Evolutionary conservation across 2,797 vertebrate genomes (phyloP), one percentile per base, ranked within the genome.

Genomic region (Synaphobranchus kaupii): DNA sequence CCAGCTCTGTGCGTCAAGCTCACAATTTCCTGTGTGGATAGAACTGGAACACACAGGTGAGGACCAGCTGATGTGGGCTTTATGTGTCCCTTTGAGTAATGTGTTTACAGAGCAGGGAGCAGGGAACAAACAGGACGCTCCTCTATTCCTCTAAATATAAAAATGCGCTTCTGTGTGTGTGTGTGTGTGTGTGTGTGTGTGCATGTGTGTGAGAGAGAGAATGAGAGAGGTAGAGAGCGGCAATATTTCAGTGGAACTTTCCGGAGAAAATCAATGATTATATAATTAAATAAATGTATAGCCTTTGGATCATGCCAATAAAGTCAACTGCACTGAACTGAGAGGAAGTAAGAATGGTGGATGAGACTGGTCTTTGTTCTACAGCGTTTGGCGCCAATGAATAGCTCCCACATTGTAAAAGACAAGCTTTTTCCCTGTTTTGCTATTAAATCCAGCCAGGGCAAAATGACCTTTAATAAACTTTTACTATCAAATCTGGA

Each of bases 201-300:
- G 76, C 39, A 0, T 73, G 80, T 83, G 54, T 68, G 58, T 17
- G 22, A 81, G 44, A 47, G 22, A n/a, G n/a, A n/a, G n/a, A n/a
- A n/a, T n/a, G 22, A 84, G 82, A n/a, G 84, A 90, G 90, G 92
- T 5, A 84, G 91, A 22, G 84, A 80, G 76, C 90, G 86, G 90
- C 9, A 9, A 56, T 10, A 56, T 10, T 56, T 10, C 54, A 10
- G 9, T 56, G 9, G 54, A 56, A 56, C 2, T 10, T 17, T 17
- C 2, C 9, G 54, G 9, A 10, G 1, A 56, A 39, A 39, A 39
- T 39, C 1, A 39, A 39, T 39, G 1, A 39, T 39, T 39, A 39
- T 1, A 39, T 39, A 39, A 39, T 39, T 39, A 39, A 39, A 39
- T 39, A 39, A 1, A 39, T 0, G 39, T 39, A 39, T 39, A 39